Percentiles rank a stretch among this genome's conserved stretches.
Evolutionary conservation across 1,140 invertebrate genomes (phyloP).

Genomic region (Penaeus indicus): DNA sequence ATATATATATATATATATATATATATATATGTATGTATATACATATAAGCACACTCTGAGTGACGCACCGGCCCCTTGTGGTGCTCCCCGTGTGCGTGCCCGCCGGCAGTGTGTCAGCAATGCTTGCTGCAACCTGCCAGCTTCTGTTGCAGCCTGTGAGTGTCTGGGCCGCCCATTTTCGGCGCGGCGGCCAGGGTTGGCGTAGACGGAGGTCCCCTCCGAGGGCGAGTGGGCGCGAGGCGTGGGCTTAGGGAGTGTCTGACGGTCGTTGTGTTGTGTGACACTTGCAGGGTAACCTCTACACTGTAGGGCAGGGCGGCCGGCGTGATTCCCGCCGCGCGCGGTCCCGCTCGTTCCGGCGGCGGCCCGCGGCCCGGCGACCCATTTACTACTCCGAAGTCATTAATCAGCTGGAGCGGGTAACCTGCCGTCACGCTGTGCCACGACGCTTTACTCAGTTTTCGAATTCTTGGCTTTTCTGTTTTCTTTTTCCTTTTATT

Average conservation of each 20-base stretch:
- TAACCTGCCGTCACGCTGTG: conserved; percentile 53
- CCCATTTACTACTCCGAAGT: conserved; percentile 66
- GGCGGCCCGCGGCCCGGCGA: conserved; percentile 53
- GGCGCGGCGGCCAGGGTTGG: not conserved
- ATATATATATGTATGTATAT: too few species aligned
- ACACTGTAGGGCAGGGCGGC: conserved; percentile 24
- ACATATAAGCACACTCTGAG: too few species aligned
- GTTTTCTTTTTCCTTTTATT: not conserved
- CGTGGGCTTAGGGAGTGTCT: conserved; percentile 34
- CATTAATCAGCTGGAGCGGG: conserved; percentile 66
- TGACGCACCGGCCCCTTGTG: too few species aligned
- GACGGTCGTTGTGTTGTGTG: conserved; percentile 39
- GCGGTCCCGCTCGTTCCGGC: conserved; percentile 60
- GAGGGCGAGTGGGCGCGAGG: not conserved
- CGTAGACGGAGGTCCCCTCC: not conserved
- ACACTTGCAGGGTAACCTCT: conserved; percentile 53
- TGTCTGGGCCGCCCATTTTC: too few species aligned
- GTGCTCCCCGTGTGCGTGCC: too few species aligned
- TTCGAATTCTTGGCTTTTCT: conserved; percentile 58
- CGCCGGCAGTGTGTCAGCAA: too few species aligned
- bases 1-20: too few species aligned
- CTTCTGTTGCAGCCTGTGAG: too few species aligned
- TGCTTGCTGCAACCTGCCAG: too few species aligned
- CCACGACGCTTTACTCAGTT: conserved; percentile 48
- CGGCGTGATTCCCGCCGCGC: conserved; percentile 43